phyloP scores from a whole-genome alignment of 2,113 vertebrate species.

The Axis porcinus region DNA sequence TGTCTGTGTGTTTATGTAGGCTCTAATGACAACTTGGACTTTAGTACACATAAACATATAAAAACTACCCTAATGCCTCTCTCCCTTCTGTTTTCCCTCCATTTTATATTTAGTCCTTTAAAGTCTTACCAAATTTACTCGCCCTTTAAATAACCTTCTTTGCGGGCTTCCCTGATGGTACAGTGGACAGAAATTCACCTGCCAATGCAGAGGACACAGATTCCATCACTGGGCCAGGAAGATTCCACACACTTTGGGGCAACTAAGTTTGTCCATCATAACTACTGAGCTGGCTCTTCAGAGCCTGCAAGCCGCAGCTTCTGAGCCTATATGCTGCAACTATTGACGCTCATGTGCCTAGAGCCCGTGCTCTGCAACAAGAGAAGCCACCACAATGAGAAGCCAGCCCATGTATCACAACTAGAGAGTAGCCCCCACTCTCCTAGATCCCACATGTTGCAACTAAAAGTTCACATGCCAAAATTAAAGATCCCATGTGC shows the following conservation, averaged over 20 bases:
- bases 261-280: not conserved
- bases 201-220: not conserved
- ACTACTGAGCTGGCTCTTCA: not conserved
- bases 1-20: not conserved
- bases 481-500: not conserved
- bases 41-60: not conserved
- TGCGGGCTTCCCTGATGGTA: not conserved
- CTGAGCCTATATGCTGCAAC: not conserved
- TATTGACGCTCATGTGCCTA: not conserved
- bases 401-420: not conserved
- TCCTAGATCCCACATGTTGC: not conserved
- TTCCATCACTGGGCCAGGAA: not conserved
- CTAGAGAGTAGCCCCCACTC: not conserved
- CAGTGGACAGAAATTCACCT: not conserved
- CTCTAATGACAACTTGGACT: not conserved
- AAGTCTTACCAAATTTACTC: not conserved
- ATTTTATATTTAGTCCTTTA: not conserved
- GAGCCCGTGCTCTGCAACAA: not conserved
- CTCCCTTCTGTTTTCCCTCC: not conserved
- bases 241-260: not conserved
- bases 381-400: not conserved
- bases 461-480: not conserved
- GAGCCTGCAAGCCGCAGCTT: not conserved
- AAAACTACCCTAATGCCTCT: not conserved
- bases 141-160: not conserved